phyloP scores from a whole-genome alignment of 2,113 vertebrate species.

The Coregonus clupeaformis region DNA sequence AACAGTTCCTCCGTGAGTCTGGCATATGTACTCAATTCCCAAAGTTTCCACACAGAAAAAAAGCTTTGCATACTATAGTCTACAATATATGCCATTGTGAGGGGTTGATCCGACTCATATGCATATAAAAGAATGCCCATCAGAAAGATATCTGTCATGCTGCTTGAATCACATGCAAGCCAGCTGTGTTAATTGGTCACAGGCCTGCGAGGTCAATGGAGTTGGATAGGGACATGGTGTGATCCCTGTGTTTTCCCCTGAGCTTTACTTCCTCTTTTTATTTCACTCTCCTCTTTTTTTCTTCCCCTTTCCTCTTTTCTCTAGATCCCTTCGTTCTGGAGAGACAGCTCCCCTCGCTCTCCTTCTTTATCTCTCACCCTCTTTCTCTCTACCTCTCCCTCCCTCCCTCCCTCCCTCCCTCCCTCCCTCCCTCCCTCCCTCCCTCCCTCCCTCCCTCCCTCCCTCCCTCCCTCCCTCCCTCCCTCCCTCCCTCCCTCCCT shows the following conservation, averaged over 20 bases:
- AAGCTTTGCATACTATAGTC: neutral
- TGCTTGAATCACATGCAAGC: slow-evolving; percentile 69
- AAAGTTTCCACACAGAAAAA: neutral
- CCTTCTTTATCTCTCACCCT: neutral
- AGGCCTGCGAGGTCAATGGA: slow-evolving; percentile 64
- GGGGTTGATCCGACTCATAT: slow-evolving; percentile 50
- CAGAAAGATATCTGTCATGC: slow-evolving; percentile 60
- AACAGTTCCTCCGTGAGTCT: neutral
- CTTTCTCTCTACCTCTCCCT: neutral
- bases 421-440: neutral
- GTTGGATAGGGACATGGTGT: slow-evolving; percentile 62
- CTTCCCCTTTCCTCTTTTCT: neutral
- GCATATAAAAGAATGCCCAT: slow-evolving; percentile 60
- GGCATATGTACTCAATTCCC: neutral
- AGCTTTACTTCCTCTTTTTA: slow-evolving; percentile 33
- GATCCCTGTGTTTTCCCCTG: slow-evolving; percentile 52
- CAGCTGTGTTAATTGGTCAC: slow-evolving; percentile 69
- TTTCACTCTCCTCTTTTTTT: slow-evolving; percentile 22
- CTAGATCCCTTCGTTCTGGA: neutral
- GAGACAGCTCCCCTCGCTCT: neutral
- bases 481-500: too few species aligned
- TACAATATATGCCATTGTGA: slow-evolving; percentile 10
- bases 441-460: slow-evolving; percentile 6
- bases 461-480: slow-evolving; percentile 16
- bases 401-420: slow-evolving; percentile 19